These are phyloP conservation scores for Drosophila insularis DNA, from an alignment of 1,140 invertebrate species.

Conservation along the genomic window DNA sequence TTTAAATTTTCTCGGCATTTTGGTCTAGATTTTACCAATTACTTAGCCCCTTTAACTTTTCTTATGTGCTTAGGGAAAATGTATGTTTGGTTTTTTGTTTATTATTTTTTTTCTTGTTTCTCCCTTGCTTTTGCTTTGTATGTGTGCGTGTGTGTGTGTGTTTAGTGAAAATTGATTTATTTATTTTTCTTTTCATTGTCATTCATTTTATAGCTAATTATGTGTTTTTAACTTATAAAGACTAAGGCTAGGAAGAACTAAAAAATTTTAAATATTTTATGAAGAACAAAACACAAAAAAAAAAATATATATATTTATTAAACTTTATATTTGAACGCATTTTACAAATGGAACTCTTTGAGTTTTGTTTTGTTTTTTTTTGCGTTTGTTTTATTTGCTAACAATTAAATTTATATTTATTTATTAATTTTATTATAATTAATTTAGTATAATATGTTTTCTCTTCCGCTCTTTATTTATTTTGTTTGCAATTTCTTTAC, in stretches of 20 bases:
- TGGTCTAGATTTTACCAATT: no score
- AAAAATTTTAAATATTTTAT: neutral
- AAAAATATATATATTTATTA: neutral
- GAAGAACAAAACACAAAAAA: constrained; percentile 21
- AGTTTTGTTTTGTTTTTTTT: constrained; percentile 37
- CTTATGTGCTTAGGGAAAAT: no score
- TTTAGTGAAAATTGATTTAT: constrained; percentile 15
- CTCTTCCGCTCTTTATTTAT: constrained; percentile 30
- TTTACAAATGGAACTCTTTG: constrained; percentile 73
- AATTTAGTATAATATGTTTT: constrained; percentile 37
- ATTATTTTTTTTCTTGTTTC: no score
- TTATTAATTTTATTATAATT: constrained; percentile 38
- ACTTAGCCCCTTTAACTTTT: no score
- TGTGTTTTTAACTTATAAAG: neutral
- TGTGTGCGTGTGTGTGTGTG: constrained; percentile 11
- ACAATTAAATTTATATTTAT: constrained; percentile 31
- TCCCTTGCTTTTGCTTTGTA: neutral
- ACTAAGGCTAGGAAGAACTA: neutral
- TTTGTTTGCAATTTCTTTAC: neutral
- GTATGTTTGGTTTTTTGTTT: no score
- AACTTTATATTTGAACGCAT: constrained; percentile 31
- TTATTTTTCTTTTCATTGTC: constrained; percentile 17
- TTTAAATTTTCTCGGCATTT: constrained; percentile 24
- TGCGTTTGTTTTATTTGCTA: constrained; percentile 25
- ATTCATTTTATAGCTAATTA: constrained; percentile 27